Percentiles rank a stretch among this genome's conserved stretches.
Evolutionary conservation across 2,113 vertebrate genomes (phyloP).

Genomic region (Tor tambroides): DNA sequence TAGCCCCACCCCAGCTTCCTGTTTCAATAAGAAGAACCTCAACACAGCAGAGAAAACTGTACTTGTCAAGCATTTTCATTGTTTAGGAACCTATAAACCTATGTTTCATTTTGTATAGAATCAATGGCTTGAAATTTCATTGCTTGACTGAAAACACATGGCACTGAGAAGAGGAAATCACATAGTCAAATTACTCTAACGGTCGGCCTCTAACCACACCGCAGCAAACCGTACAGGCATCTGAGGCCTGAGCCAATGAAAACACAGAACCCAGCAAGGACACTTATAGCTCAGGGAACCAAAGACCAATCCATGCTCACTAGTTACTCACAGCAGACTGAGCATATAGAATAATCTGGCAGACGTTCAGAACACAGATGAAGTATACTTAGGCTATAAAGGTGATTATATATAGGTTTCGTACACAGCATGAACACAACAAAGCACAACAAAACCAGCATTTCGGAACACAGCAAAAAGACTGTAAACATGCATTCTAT

Average conservation of each 20-base stretch:
- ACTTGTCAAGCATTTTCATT: not conserved
- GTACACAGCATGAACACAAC: not conserved
- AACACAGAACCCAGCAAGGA: not conserved
- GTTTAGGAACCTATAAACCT: not conserved
- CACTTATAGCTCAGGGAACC: conserved; percentile 3
- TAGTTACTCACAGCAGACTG: conserved; percentile 13
- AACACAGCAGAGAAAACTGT: not conserved
- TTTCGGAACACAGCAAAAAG: not conserved
- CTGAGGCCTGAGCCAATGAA: conserved; percentile 6
- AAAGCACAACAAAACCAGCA: not conserved
- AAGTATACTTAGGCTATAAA: not conserved
- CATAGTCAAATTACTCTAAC: conserved; percentile 38
- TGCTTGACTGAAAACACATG: not conserved
- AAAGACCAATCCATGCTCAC: conserved; percentile 6
- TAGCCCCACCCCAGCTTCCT: not conserved
- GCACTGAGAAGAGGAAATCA: conserved; percentile 37
- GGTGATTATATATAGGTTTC: not conserved
- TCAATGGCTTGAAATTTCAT: not conserved
- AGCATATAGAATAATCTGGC: conserved; percentile 16
- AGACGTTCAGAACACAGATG: too few species aligned
- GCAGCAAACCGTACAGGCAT: not conserved
- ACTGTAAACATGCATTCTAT: not conserved
- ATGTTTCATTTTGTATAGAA: not conserved
- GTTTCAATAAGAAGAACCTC: not conserved
- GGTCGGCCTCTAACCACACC: not conserved